phyloP scores from a whole-genome alignment of 53 echinoderm and acorn worm genomes.

The Henricia sp. region DNA sequence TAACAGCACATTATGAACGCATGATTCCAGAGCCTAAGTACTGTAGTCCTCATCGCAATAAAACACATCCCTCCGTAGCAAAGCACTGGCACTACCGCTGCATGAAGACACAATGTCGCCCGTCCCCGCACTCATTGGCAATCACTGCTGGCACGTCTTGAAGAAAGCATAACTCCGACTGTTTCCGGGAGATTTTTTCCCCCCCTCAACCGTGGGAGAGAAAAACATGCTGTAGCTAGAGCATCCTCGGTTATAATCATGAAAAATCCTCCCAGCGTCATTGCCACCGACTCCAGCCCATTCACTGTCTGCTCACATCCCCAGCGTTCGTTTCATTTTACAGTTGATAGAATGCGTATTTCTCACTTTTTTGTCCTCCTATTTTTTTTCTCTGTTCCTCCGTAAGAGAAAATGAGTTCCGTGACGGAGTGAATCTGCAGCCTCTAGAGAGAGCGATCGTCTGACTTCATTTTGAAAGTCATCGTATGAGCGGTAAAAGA shows the following conservation, averaged over 20 bases:
- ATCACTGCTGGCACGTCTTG: not conserved
- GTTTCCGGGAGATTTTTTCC: not conserved
- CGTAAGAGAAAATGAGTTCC: slow-evolving; percentile 17
- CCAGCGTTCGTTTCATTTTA: not conserved
- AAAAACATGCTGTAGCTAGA: not conserved
- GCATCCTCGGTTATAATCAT: not conserved
- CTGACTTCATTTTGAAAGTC: not conserved
- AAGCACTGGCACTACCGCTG: not conserved
- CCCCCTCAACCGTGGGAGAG: too few species aligned
- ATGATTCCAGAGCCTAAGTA: not conserved
- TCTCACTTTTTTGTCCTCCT: not conserved
- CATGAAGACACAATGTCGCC: too few species aligned
- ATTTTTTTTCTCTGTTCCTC: not conserved
- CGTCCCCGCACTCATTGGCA: not conserved
- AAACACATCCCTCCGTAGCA: not conserved
- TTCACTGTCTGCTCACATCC: not conserved
- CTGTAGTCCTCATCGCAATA: not conserved
- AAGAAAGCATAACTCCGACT: not conserved
- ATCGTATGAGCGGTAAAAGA: not conserved
- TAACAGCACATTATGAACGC: slow-evolving; percentile 44
- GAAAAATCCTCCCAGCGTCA: not conserved
- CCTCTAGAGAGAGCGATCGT: not conserved
- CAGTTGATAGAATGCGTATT: slow-evolving; percentile 5
- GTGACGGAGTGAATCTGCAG: slow-evolving; percentile 22
- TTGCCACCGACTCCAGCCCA: not conserved